Percentiles rank a stretch among this genome's conserved stretches.
phyloP scores from a whole-genome alignment of 2,797 vertebrate genomes.

The Sebastes wilsoni region DNA sequence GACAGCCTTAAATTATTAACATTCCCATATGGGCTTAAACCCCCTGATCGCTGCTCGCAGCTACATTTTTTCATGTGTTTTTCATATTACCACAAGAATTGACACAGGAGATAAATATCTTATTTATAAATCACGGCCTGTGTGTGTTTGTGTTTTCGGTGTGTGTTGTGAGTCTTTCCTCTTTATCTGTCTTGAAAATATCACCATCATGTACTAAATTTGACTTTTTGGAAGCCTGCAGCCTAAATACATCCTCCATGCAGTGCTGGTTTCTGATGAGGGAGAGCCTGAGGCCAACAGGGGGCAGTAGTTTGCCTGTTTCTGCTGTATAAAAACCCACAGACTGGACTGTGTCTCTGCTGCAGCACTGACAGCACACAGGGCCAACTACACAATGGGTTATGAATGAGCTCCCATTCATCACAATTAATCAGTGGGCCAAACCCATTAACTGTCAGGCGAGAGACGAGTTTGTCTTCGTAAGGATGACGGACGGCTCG shows the following conservation, averaged over 20 bases:
- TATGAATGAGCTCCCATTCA: conserved; percentile 71
- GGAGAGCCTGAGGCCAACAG: conserved; percentile 54
- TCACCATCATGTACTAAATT: conserved; percentile 14
- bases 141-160: conserved; percentile 33
- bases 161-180: conserved; percentile 12
- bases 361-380: conserved; percentile 52
- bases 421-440: conserved; percentile 73
- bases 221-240: conserved; percentile 4
- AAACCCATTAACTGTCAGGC: conserved; percentile 70
- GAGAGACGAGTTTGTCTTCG: conserved; percentile 50
- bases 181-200: conserved; percentile 28
- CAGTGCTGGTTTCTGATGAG: neutral
- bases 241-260: neutral
- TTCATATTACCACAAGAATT: conserved; percentile 62
- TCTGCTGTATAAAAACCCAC: conserved; percentile 6
- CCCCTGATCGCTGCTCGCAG: conserved; percentile 70
- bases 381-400: conserved; percentile 57
- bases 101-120: conserved; percentile 55
- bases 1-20: conserved; percentile 81
- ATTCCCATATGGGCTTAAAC: conserved; percentile 75
- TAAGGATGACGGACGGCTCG: conserved; percentile 63
- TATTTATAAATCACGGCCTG: conserved; percentile 38
- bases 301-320: conserved; percentile 73
- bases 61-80: conserved; percentile 73
- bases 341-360: neutral